Percentiles rank a stretch among this genome's conserved stretches.
Evolutionary conservation across 2,797 vertebrate genomes (phyloP).

Genomic region (Megalops cyprinoides): DNA sequence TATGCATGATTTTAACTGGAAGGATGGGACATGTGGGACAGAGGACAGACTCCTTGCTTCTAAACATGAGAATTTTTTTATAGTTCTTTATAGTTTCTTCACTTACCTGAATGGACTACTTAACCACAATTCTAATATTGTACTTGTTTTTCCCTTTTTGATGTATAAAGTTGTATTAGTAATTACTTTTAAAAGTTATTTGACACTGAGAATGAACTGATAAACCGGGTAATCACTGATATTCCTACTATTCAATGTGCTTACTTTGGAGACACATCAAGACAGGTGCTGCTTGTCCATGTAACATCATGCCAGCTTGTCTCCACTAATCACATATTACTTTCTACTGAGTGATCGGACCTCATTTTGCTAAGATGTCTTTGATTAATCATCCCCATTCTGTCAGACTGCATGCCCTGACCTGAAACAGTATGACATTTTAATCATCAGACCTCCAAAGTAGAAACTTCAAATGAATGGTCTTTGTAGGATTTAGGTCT

Average conservation of each 20-base stretch:
- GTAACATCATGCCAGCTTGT: slow-evolving; percentile 11
- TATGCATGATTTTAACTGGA: no score
- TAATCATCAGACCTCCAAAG: slow-evolving; percentile 20
- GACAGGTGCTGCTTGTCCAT: background rate
- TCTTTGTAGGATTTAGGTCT: background rate
- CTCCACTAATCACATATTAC: slow-evolving; percentile 10
- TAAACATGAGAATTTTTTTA: no score
- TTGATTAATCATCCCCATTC: slow-evolving; percentile 6
- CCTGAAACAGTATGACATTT: background rate
- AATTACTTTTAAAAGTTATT: background rate
- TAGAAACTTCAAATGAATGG: background rate
- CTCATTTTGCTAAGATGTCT: background rate
- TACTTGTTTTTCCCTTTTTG: no score
- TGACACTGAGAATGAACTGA: background rate
- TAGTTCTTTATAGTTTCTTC: background rate
- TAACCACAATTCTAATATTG: no score
- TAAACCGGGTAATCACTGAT: background rate
- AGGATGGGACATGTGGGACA: no score
- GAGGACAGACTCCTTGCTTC: no score
- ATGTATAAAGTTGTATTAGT: background rate
- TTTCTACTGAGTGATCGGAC: background rate
- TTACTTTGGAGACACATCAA: background rate
- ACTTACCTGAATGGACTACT: no score
- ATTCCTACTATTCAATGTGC: background rate
- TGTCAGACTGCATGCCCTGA: background rate